These are phyloP conservation scores for Atlantisia rogersi DNA, from an alignment of 2,113 vertebrate genomes.

Conservation along the genomic window DNA sequence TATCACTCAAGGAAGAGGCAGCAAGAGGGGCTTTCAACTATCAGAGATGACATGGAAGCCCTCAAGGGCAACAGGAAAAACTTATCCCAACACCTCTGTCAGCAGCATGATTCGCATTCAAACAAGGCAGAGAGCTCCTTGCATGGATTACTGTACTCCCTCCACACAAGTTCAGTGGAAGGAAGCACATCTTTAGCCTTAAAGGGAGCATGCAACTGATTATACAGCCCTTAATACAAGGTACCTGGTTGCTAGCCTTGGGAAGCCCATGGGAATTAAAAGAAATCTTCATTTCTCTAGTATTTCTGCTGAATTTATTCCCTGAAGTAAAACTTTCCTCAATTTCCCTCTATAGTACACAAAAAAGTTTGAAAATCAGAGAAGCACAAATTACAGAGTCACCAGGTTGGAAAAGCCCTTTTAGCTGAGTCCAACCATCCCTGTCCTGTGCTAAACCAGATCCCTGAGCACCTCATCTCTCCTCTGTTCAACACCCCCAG, in stretches of 20 bases:
- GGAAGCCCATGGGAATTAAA: neutral
- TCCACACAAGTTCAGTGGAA: fast-evolving
- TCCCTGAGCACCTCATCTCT: too few relatives aligned
- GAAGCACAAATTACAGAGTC: too few relatives aligned
- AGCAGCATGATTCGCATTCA: neutral
- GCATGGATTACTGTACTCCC: neutral
- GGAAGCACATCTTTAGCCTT: neutral
- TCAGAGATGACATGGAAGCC: neutral
- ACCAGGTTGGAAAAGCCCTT: too few relatives aligned
- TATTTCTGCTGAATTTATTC: neutral
- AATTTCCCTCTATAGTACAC: neutral
- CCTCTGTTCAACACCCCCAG: too few relatives aligned
- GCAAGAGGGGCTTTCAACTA: neutral
- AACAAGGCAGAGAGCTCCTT: neutral
- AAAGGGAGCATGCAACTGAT: neutral
- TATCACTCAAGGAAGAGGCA: neutral
- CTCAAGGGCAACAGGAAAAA: neutral
- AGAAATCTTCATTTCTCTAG: neutral
- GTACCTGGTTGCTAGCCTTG: neutral
- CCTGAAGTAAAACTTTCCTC: neutral
- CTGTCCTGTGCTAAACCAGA: too few relatives aligned
- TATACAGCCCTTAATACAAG: neutral
- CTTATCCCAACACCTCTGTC: neutral
- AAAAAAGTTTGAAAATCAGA: neutral
- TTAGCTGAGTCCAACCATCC: too few relatives aligned